These are phyloP conservation scores for Leucophenga montana DNA, from an alignment of 2,888 invertebrate genomes.

Conservation along the genomic window DNA sequence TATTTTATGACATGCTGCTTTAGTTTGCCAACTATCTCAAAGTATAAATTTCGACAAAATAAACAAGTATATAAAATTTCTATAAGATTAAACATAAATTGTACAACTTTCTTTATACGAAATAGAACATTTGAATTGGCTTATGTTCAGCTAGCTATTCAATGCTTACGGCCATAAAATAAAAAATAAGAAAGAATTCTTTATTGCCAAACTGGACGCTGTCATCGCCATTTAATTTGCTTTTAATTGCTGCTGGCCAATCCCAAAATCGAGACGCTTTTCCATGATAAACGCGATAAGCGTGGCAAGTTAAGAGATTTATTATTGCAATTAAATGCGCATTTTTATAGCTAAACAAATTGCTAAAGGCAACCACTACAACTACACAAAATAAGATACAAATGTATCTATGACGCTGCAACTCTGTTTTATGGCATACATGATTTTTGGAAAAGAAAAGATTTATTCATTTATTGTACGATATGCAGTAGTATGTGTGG, in stretches of 20 bases:
- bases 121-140: too few species aligned
- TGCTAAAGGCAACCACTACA: neutral
- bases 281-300: neutral
- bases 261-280: neutral
- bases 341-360: neutral
- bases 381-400: neutral
- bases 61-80: too few species aligned
- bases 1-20: too few species aligned
- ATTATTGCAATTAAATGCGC: constrained; percentile 10
- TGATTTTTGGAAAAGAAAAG: neutral
- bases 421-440: neutral
- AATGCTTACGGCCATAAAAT: neutral
- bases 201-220: too few species aligned
- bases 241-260: constrained; percentile 11
- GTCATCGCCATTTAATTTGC: constrained; percentile 9
- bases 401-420: too few species aligned
- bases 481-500: too few species aligned
- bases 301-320: neutral
- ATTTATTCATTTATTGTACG: too few species aligned
- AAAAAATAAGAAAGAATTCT: neutral
- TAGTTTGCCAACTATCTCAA: too few species aligned
- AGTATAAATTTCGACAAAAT: too few species aligned
- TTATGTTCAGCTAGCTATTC: too few species aligned
- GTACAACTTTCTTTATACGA: too few species aligned
- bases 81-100: too few species aligned